phyloP scores from a whole-genome alignment of 2,888 invertebrate species.

The Melanargia galathea region DNA sequence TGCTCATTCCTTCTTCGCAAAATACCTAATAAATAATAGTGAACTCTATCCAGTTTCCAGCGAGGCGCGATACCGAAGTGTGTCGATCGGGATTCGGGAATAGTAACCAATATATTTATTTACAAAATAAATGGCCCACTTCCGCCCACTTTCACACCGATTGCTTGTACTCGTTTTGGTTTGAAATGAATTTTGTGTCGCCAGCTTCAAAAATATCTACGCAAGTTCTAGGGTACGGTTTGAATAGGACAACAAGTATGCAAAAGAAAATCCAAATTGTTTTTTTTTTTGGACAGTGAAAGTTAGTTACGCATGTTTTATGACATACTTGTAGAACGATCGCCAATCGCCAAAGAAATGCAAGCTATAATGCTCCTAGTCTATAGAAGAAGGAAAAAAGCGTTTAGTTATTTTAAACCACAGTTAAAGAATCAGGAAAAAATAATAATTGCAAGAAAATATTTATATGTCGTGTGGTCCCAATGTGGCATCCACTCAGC shows the following conservation, averaged over 20 bases:
- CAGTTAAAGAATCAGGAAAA: no score
- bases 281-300: no score
- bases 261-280: not conserved
- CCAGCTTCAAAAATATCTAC: slow-evolving; percentile 27
- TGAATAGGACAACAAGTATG: not conserved
- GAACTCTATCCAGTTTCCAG: not conserved
- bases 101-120: slow-evolving; percentile 24
- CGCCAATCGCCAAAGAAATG: no score
- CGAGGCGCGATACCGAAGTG: not conserved
- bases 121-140: slow-evolving; percentile 35
- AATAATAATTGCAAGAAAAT: no score
- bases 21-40: not conserved
- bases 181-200: slow-evolving; percentile 27
- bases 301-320: no score
- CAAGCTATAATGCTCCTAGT: no score
- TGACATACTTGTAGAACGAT: no score
- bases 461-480: no score
- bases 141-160: slow-evolving; percentile 27
- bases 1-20: not conserved
- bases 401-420: no score
- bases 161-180: slow-evolving; percentile 30
- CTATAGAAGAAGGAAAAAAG: no score
- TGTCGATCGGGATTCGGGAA: slow-evolving; percentile 21
- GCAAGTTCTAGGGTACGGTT: slow-evolving; percentile 13
- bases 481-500: no score